Evolutionary conservation across 2,113 vertebrate species (phyloP).

Genomic region (Baryphthengus martii): DNA sequence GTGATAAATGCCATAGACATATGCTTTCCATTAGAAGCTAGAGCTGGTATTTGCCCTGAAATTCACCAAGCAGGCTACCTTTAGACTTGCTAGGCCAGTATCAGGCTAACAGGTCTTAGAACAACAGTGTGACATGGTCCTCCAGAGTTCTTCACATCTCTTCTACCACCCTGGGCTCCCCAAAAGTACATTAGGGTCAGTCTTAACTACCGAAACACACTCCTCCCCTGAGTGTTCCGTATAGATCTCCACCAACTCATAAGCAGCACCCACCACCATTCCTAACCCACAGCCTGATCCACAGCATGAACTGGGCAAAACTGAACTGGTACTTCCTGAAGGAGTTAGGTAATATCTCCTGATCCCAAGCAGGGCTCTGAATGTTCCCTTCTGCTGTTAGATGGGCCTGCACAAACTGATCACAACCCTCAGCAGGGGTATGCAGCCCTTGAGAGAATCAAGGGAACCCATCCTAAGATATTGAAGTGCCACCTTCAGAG

Average conservation of each 20-base stretch:
- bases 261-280: neutral
- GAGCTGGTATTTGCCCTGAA: neutral
- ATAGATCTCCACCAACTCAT: neutral
- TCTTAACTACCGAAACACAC: neutral
- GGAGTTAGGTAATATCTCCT: neutral
- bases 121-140: neutral
- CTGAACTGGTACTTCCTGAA: neutral
- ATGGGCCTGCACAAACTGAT: neutral
- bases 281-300: neutral
- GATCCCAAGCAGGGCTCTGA: neutral
- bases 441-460: neutral
- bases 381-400: neutral
- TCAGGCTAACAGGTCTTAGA: neutral
- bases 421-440: neutral
- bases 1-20: neutral
- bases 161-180: neutral
- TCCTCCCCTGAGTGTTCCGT: too few relatives aligned
- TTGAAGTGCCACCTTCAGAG: neutral
- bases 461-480: neutral
- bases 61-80: neutral
- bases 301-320: neutral
- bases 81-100: neutral
- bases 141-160: neutral
- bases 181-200: neutral
- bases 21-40: neutral